Conservation (phyloP, 2,888 invertebrate genomes). For the Ochropacha duplaris region DNA sequence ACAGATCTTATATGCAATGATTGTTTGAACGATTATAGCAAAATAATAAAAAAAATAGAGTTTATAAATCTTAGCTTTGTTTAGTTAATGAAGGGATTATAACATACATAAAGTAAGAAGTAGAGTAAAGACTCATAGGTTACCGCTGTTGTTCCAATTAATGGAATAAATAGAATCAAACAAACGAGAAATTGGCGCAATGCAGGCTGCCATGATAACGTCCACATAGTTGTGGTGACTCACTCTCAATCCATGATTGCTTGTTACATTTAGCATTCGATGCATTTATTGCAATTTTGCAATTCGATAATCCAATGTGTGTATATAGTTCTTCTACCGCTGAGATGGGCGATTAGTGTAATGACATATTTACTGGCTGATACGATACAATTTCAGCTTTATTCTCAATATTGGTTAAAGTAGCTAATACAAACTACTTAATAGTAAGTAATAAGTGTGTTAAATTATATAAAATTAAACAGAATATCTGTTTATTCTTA, state of each 20-base stretch:
- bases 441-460: too few relatives aligned
- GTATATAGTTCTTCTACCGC: background rate
- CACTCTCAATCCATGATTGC: conserved; percentile 67
- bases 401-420: background rate
- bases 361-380: too few relatives aligned
- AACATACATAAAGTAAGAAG: conserved; percentile 10
- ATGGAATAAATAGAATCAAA: conserved; percentile 67
- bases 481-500: too few relatives aligned
- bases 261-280: conserved; percentile 46
- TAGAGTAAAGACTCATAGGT: conserved; percentile 31
- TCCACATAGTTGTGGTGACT: conserved; percentile 65
- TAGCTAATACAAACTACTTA: background rate
- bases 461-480: too few relatives aligned
- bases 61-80: background rate
- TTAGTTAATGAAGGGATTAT: background rate
- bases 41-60: conserved; percentile 9
- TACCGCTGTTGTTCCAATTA: conserved; percentile 57
- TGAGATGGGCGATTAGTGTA: too few relatives aligned
- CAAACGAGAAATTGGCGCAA: conserved; percentile 74
- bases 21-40: conserved; percentile 25
- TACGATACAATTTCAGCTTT: background rate
- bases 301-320: background rate
- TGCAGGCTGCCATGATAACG: conserved; percentile 71
- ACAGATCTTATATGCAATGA: conserved; percentile 14
- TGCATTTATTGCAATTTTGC: conserved; percentile 24